Evolutionary conservation across 2,113 vertebrate genomes (phyloP).

Genomic region (Chrysemys picta): DNA sequence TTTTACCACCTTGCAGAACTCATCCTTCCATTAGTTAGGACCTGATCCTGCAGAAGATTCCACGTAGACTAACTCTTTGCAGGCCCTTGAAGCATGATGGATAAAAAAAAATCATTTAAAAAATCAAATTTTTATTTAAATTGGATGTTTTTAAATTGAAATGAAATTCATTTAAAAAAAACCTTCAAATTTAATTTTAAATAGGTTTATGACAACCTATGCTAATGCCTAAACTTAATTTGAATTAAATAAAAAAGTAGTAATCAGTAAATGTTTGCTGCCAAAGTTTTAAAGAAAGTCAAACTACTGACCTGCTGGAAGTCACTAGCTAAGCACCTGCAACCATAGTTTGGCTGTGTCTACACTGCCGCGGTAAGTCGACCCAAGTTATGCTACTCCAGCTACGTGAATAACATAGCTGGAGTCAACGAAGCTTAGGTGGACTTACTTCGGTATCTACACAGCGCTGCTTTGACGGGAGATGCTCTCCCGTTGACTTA

Average conservation of each 20-base stretch:
- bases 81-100: not conserved
- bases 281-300: not conserved
- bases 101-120: not conserved
- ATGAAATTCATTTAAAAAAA: not conserved
- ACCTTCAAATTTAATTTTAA: not conserved
- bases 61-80: not conserved
- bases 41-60: not conserved
- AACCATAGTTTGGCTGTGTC: not conserved
- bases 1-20: not conserved
- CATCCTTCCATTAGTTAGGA: not conserved
- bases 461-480: too few species aligned
- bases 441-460: too few species aligned
- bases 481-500: too few species aligned
- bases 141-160: not conserved
- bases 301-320: not conserved
- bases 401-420: too few species aligned
- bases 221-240: not conserved
- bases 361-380: too few species aligned
- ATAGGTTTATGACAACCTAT: not conserved
- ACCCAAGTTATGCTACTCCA: too few species aligned
- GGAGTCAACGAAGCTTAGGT: too few species aligned
- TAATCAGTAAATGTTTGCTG: not conserved
- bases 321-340: not conserved
- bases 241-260: not conserved
- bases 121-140: not conserved